These are phyloP conservation scores for Celastrina argiolus DNA, from an alignment of 2,888 invertebrate species.

Conservation along the genomic window DNA sequence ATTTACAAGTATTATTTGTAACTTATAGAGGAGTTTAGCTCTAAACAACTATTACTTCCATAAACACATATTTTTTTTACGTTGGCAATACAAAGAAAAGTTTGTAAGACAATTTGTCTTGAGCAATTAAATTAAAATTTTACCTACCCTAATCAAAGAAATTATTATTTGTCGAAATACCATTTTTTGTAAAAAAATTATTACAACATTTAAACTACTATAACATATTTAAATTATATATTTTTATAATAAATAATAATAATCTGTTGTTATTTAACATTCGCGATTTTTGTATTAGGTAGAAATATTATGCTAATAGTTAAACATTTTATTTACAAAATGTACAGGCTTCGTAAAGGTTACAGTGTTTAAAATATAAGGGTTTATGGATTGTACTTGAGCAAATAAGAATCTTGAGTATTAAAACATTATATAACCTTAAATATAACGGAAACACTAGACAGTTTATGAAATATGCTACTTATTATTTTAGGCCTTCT, in stretches of 20 bases:
- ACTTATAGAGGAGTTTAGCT: not conserved
- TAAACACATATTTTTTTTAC: not conserved
- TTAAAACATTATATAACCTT: not conserved
- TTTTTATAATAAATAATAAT: not conserved
- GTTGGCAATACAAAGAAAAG: slow-evolving; percentile 6
- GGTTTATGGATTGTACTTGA: not conserved
- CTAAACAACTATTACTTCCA: not conserved
- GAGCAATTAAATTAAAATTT: no score
- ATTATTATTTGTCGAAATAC: no score
- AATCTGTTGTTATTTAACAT: not conserved
- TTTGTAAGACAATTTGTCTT: not conserved
- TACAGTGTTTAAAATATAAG: not conserved
- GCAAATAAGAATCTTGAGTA: slow-evolving; percentile 12
- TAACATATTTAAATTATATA: not conserved
- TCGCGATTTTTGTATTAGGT: not conserved
- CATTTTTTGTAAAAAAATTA: not conserved
- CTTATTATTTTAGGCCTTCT: no score
- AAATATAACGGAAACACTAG: no score
- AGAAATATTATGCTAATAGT: not conserved
- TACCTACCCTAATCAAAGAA: no score
- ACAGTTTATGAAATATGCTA: no score
- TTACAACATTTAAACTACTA: not conserved
- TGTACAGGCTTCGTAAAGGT: not conserved
- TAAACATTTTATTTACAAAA: not conserved
- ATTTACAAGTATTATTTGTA: not conserved